A percentile compares a stretch with the other conserved stretches of the same genome.
These are phyloP conservation scores for Ladona fulva DNA, from an alignment of 1,140 invertebrate species.

Conservation along the genomic window DNA sequence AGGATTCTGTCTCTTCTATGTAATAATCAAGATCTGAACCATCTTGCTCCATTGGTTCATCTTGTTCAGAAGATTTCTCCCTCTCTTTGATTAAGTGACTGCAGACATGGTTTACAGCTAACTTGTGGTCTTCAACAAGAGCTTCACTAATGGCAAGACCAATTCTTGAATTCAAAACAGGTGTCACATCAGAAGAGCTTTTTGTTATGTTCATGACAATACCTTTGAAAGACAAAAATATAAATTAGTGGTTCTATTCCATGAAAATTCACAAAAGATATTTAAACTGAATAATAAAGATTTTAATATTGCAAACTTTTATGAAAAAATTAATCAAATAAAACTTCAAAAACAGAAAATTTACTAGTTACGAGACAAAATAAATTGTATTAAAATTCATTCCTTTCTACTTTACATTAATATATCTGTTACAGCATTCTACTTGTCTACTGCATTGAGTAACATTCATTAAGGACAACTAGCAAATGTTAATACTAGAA, in stretches of 20 bases:
- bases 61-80: not conserved
- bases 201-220: slow-evolving; percentile 42
- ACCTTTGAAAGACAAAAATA: not conserved
- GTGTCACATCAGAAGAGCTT: slow-evolving; percentile 27
- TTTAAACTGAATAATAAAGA: no score
- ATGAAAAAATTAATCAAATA: no score
- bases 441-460: no score
- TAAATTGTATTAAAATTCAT: no score
- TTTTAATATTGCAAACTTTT: no score
- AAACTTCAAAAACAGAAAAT: no score
- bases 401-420: no score
- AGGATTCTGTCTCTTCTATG: slow-evolving; percentile 39
- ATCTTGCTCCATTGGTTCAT: slow-evolving; percentile 28
- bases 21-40: slow-evolving; percentile 27
- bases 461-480: no score
- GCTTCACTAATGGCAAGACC: slow-evolving; percentile 38
- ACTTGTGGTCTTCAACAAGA: slow-evolving; percentile 34
- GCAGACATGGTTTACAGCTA: slow-evolving; percentile 23
- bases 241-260: not conserved
- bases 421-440: no score
- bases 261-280: no score
- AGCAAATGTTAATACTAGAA: no score
- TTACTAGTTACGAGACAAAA: no score
- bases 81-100: not conserved
- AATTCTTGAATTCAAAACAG: slow-evolving; percentile 35